These are phyloP conservation scores for Panonychus citri DNA, from an alignment of 1,140 invertebrate species.

Conservation along the genomic window DNA sequence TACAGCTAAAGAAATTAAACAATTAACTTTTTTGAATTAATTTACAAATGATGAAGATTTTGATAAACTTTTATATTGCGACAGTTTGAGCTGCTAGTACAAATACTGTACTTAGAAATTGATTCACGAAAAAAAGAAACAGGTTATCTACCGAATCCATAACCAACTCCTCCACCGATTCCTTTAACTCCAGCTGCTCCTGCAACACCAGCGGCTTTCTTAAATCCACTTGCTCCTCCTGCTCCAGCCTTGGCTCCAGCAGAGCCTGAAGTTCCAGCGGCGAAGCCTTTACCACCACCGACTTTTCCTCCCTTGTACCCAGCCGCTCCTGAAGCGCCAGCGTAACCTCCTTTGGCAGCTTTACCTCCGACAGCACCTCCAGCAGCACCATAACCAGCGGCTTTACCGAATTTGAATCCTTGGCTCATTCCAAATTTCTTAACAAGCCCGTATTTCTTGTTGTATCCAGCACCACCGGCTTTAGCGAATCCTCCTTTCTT, in stretches of 20 bases:
- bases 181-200: neutral
- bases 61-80: too few species aligned
- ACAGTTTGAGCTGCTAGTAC: too few species aligned
- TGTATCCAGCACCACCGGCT: constrained; percentile 5
- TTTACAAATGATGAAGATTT: too few species aligned
- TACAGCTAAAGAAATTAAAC: too few species aligned
- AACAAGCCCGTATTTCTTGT: constrained; percentile 6
- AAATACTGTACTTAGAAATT: too few species aligned
- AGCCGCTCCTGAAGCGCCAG: neutral
- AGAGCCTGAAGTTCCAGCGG: neutral
- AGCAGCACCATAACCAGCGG: constrained; percentile 2
- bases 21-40: too few species aligned
- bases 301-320: neutral
- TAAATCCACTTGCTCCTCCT: neutral
- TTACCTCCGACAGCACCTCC: constrained; percentile 3
- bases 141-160: neutral
- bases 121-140: too few species aligned
- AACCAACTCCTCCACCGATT: neutral
- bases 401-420: constrained; percentile 8
- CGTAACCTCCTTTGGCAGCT: neutral
- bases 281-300: neutral
- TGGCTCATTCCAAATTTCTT: constrained; percentile 6
- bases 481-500: constrained; percentile 6
- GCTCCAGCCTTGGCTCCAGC: neutral
- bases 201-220: neutral